Evolutionary conservation across 1,140 invertebrate genomes (phyloP), one percentile per base, ranked within the genome.

Genomic region (Bombus cullumanus): DNA sequence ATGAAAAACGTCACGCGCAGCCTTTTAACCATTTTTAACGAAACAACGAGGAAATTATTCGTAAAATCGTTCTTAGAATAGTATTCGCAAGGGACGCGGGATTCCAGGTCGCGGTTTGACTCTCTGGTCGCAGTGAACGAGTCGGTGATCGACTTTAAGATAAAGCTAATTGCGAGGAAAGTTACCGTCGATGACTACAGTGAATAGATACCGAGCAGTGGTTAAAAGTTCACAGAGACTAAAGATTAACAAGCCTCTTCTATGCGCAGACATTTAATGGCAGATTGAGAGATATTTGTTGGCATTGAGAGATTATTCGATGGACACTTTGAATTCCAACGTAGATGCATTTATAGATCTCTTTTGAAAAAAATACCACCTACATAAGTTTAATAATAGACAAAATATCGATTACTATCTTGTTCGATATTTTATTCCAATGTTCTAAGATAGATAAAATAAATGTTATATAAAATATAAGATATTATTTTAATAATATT

Each of bases 141-240:
- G 22, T 43, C 73, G 73, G 73, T 75, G 73, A 75, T 75, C 73
- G 43, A 75, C 73, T 75, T 75, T 53, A 12, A 75, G 73, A 75
- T 75, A 75, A 75, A 53, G 15, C n/a, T 31, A 73, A 47, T 73
- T 73, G 37, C 43, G 5, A 75, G 43, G 10, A 53, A 75, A 75
- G 73, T 53, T 34, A 41, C 9, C n/a, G 41, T 47, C 72, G 39
- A 75, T 53, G 73, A 25, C 12, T 34, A 75, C 43, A 25, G n/a
- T 13, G 73, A 34, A 34, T 53, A 53, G 43, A 53, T n/a, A 53
- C 43, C 31, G 31, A 53, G 73, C 43, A 53, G 3, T 75, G 43
- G 73, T 75, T 75, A 53, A 75, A 75, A 43, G 43, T 75, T 75
- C 73, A 75, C 31, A 31, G 73, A 31, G 73, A 53, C 53, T 75